phyloP scores from a whole-genome alignment of 92 coral and sea anemone species.

The Zoanthus sansibaricus region DNA sequence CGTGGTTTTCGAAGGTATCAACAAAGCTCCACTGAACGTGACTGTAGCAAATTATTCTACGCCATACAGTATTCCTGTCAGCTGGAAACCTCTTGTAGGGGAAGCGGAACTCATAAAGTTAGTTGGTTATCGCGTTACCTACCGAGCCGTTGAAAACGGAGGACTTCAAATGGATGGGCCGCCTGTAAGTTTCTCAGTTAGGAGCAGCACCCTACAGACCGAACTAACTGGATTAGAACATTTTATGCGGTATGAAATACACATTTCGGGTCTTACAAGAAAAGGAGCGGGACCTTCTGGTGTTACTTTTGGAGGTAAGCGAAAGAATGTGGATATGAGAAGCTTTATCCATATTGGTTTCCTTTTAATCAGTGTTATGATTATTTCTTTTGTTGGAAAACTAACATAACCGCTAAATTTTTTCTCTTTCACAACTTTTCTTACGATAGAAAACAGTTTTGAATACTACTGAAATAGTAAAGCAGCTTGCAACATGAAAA shows the following conservation, averaged over 20 bases:
- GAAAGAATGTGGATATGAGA: background rate
- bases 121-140: constrained; percentile 76
- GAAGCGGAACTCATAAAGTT: constrained; percentile 47
- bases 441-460: too few species aligned
- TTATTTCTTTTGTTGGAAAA: background rate
- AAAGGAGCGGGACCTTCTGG: constrained; percentile 75
- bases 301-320: constrained; percentile 68
- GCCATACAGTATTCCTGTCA: constrained; percentile 64
- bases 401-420: too few species aligned
- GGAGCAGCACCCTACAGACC: constrained; percentile 41
- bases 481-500: too few species aligned
- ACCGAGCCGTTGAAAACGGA: constrained; percentile 68
- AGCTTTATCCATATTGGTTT: too few species aligned
- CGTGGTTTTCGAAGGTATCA: constrained; percentile 55
- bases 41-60: constrained; percentile 71
- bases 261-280: constrained; percentile 69
- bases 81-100: constrained; percentile 68
- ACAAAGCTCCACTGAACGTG: constrained; percentile 66
- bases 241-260: constrained; percentile 68
- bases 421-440: too few species aligned
- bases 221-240: constrained; percentile 49
- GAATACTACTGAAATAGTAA: too few species aligned
- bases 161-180: constrained; percentile 50
- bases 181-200: constrained; percentile 54
- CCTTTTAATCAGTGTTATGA: too few species aligned